Percentiles rank a stretch among this genome's conserved stretches.
phyloP scores from a whole-genome alignment of 2,888 invertebrate species.

The Dasypogon diadema region DNA sequence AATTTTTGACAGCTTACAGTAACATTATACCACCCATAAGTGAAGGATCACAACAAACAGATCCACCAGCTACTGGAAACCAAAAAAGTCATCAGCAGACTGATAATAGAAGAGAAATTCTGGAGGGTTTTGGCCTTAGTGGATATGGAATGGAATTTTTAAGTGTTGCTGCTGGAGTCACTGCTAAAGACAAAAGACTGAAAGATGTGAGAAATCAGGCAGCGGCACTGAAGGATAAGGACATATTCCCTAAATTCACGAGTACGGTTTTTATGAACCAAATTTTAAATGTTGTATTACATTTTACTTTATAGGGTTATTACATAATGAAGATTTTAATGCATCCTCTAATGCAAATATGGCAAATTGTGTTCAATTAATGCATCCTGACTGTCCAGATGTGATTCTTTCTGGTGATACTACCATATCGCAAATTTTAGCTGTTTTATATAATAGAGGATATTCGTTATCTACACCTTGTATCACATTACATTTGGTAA shows the following conservation, averaged over 20 bases:
- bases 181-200: constrained; percentile 89
- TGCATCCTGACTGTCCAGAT: constrained; percentile 69
- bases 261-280: constrained; percentile 58
- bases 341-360: constrained; percentile 61
- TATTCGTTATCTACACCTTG: constrained; percentile 71
- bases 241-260: constrained; percentile 61
- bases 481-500: constrained; percentile 65
- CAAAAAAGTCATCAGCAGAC: constrained; percentile 50
- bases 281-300: background rate
- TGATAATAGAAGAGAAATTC: constrained; percentile 64
- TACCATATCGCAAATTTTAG: constrained; percentile 73
- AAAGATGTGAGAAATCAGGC: constrained; percentile 82
- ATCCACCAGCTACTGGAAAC: constrained; percentile 57
- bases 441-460: constrained; percentile 70
- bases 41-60: constrained; percentile 62
- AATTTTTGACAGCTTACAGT: constrained; percentile 64
- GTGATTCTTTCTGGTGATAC: constrained; percentile 71
- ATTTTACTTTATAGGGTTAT: constrained; percentile 60
- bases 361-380: constrained; percentile 67
- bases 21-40: constrained; percentile 62
- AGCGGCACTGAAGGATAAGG: constrained; percentile 63
- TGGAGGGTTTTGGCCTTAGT: constrained; percentile 68
- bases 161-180: constrained; percentile 87
- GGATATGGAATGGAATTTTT: constrained; percentile 70
- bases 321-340: constrained; percentile 64